These are phyloP conservation scores for Puffinus mauretanicus DNA, from an alignment of 2,113 vertebrate genomes.

Conservation along the genomic window DNA sequence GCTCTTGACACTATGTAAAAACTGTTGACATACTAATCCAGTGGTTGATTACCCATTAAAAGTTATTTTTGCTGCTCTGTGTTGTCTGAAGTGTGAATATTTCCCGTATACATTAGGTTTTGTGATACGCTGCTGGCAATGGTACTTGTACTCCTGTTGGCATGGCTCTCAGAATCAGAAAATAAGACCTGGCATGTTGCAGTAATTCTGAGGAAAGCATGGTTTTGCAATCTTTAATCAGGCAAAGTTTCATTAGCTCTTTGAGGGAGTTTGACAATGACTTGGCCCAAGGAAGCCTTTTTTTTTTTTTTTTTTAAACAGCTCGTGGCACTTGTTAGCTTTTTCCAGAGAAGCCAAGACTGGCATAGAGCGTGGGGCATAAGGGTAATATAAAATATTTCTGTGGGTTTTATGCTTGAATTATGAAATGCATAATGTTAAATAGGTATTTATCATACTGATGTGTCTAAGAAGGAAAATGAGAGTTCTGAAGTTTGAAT, in stretches of 20 bases:
- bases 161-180: neutral
- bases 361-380: neutral
- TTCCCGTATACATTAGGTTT: neutral
- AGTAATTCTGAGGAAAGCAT: neutral
- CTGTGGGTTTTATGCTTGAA: neutral
- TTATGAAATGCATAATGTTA: neutral
- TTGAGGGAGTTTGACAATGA: neutral
- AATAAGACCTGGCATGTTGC: neutral
- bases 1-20: neutral
- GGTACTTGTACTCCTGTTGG: neutral
- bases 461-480: neutral
- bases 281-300: neutral
- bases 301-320: neutral
- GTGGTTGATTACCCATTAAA: neutral
- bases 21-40: neutral
- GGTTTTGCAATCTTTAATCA: slow-evolving; percentile 9
- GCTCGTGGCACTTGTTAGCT: neutral
- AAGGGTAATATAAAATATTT: neutral
- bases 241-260: neutral
- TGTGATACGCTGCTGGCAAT: neutral
- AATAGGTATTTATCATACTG: neutral
- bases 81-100: neutral
- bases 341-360: neutral
- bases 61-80: neutral
- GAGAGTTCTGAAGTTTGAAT: neutral